A percentile compares a stretch with the other conserved stretches of the same genome.
phyloP scores from a whole-genome alignment of 2,888 invertebrate species.

The Galeruca laticollis region DNA sequence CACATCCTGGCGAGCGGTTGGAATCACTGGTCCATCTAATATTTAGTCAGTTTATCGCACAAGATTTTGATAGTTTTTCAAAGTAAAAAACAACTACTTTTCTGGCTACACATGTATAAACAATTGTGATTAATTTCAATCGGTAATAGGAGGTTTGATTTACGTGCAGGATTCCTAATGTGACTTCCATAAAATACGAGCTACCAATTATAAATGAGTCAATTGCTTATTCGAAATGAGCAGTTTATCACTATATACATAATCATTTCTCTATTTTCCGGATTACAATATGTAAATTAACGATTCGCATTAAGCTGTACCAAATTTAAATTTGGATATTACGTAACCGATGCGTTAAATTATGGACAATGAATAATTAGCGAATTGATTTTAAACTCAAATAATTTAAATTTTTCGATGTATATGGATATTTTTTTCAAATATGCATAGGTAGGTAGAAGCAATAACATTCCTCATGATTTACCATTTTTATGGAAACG shows the following conservation, averaged over 20 bases:
- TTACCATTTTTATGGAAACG: constrained; percentile 6
- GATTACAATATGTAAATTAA: constrained; percentile 3
- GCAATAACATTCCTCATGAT: neutral
- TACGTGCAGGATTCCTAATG: neutral
- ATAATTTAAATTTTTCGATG: no score
- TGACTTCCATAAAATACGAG: neutral
- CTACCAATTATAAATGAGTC: neutral
- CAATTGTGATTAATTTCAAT: no score
- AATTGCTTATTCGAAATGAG: constrained; percentile 7
- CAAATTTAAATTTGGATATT: neutral
- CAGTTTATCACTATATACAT: constrained; percentile 1
- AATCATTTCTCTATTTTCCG: constrained; percentile 1
- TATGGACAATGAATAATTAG: neutral
- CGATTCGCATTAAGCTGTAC: neutral
- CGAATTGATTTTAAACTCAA: neutral
- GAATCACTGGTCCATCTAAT: no score
- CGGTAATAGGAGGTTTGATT: no score
- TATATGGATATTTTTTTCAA: no score
- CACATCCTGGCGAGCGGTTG: no score
- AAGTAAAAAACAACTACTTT: no score
- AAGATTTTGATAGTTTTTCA: no score
- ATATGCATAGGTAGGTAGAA: neutral
- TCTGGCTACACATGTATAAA: no score
- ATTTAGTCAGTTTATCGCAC: no score
- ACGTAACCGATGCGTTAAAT: constrained; percentile 3